These are phyloP conservation scores for Gorsachius goisagi DNA, from an alignment of 2,113 vertebrate genomes.

Conservation along the genomic window DNA sequence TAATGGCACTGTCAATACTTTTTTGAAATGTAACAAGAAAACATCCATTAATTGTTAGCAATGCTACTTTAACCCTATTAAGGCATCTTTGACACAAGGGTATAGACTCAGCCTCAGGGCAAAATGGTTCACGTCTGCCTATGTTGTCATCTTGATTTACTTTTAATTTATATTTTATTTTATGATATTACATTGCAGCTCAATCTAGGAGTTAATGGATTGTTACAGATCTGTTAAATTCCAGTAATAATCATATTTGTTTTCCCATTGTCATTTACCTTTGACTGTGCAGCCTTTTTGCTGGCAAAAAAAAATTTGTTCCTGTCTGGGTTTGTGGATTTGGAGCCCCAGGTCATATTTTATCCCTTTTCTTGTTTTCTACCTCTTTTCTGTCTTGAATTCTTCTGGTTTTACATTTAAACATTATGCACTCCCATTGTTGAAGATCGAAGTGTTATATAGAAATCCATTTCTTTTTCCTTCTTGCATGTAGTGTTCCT, in stretches of 20 bases:
- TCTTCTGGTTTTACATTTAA: constrained; percentile 30
- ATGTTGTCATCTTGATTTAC: constrained; percentile 2
- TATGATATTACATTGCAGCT: not conserved
- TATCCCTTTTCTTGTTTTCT: not conserved
- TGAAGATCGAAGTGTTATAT: constrained; percentile 33
- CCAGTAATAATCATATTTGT: not conserved
- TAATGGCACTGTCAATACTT: not conserved
- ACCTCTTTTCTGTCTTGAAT: not conserved
- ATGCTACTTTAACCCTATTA: not conserved
- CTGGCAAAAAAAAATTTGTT: not conserved
- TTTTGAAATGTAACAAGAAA: not conserved
- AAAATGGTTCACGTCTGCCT: not conserved
- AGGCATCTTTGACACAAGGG: not conserved
- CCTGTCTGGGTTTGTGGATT: not conserved
- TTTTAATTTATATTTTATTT: constrained; percentile 31
- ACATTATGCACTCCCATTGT: not conserved
- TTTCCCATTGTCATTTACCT: not conserved
- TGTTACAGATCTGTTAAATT: constrained; percentile 2
- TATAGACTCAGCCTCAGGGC: not conserved
- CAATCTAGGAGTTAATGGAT: constrained; percentile 22
- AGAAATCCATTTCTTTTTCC: constrained; percentile 48
- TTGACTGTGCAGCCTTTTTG: not conserved
- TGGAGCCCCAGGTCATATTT: not conserved
- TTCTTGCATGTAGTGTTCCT: constrained; percentile 26
- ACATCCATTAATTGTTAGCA: not conserved